A percentile compares a stretch with the other conserved stretches of the same genome.
Evolutionary conservation across 2,113 vertebrate species (phyloP).

Genomic region (Xyliphius kryptos): DNA sequence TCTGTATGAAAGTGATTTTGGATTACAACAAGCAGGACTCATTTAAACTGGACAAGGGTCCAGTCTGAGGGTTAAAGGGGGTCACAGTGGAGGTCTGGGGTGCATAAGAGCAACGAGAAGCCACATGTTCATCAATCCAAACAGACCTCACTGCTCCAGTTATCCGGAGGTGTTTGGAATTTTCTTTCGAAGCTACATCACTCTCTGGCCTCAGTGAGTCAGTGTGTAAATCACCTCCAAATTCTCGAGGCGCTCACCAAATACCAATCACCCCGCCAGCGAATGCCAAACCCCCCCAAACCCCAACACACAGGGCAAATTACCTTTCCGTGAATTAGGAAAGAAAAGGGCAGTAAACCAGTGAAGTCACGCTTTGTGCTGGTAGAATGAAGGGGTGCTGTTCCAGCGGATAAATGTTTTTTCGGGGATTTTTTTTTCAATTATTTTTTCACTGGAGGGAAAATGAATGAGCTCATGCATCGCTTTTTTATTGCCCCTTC

Average conservation of each 20-base stretch:
- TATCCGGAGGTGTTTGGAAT: constrained; percentile 37
- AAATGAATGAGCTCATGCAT: constrained; percentile 7
- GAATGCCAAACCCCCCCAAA: too few species aligned
- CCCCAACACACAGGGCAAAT: constrained; percentile 26
- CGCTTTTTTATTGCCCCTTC: neutral
- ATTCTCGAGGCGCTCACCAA: constrained; percentile 16
- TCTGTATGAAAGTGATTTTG: too few species aligned
- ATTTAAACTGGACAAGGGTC: too few species aligned
- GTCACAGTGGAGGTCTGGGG: too few species aligned
- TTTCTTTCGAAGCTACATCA: neutral
- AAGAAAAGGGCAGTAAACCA: constrained; percentile 31
- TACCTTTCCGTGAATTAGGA: constrained; percentile 19
- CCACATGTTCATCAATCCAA: too few species aligned
- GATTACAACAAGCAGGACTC: too few species aligned
- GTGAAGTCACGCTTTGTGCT: constrained; percentile 37
- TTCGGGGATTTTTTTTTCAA: constrained; percentile 19
- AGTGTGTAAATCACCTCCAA: constrained; percentile 40
- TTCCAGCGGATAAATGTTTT: constrained; percentile 36
- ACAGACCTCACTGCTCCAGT: constrained; percentile 19
- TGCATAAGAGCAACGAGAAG: too few species aligned
- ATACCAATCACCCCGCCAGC: neutral
- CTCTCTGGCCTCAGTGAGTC: constrained; percentile 29
- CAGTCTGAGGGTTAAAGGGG: too few species aligned
- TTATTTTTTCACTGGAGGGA: constrained; percentile 19
- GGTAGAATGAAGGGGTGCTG: constrained; percentile 26